These are phyloP conservation scores for Aphis craccivora DNA, from an alignment of 1,140 invertebrate species.

Conservation along the genomic window DNA sequence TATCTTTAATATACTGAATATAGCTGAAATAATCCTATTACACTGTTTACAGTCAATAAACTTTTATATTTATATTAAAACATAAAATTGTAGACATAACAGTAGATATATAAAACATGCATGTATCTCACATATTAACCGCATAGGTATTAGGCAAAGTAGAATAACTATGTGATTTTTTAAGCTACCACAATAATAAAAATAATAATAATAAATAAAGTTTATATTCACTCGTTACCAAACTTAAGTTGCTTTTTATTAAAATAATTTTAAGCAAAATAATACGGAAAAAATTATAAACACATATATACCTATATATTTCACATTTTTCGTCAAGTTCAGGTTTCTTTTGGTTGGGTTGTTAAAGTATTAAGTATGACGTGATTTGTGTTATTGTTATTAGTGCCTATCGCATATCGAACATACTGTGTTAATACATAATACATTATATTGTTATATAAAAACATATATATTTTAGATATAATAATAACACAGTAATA, in stretches of 20 bases:
- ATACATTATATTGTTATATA: no score
- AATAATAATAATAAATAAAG: background rate
- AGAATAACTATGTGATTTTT: background rate
- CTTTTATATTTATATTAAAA: constrained; percentile 13
- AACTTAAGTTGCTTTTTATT: background rate
- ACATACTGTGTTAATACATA: background rate
- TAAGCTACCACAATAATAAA: background rate
- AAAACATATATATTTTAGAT: no score
- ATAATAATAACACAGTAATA: no score
- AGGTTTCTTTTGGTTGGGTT: background rate
- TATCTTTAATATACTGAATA: background rate
- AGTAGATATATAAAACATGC: background rate
- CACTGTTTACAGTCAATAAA: background rate
- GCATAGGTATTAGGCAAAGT: background rate
- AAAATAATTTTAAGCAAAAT: background rate
- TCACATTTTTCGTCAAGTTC: background rate
- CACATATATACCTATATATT: background rate
- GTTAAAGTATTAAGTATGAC: background rate
- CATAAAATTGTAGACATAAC: background rate
- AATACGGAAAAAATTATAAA: background rate
- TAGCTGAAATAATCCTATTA: background rate
- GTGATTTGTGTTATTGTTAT: background rate
- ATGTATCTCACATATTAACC: background rate
- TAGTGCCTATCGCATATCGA: background rate
- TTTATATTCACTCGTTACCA: background rate